phyloP scores from a whole-genome alignment of 2,888 invertebrate genomes.

The Xestia sexstrigata region DNA sequence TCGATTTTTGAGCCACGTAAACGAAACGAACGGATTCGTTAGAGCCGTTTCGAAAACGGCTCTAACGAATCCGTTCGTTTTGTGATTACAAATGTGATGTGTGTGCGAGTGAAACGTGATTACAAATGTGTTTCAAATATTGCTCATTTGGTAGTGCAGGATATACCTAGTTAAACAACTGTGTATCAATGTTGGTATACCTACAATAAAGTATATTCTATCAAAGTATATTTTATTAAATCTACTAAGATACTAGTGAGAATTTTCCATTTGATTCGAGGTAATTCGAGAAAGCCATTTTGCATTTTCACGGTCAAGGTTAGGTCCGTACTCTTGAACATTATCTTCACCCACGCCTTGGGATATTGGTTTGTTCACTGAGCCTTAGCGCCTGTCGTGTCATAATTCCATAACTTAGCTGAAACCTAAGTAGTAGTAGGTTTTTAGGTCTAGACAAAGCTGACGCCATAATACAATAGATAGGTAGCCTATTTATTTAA shows the following conservation, averaged over 20 bases:
- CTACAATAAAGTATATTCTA: no score
- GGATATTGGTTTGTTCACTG: background rate
- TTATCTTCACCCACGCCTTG: no score
- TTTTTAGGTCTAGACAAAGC: background rate
- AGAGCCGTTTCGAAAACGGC: no score
- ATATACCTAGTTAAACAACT: background rate
- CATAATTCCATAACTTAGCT: background rate
- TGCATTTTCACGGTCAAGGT: no score
- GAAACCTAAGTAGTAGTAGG: background rate
- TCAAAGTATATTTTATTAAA: background rate
- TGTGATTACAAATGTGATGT: no score
- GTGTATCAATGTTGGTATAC: background rate
- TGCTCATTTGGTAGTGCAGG: no score
- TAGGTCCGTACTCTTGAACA: no score
- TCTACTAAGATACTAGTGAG: background rate
- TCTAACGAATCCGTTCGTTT: no score
- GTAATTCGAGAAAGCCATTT: background rate
- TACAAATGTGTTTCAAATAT: no score
- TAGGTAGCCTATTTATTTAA: background rate
- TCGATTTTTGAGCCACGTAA: no score
- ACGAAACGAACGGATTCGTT: no score
- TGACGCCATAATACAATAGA: conserved; percentile 23
- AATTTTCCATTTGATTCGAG: background rate
- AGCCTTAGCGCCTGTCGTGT: conserved; percentile 20
- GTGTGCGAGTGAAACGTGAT: no score